Percentiles rank a stretch among this genome's conserved stretches.
phyloP scores from a whole-genome alignment of 2,113 vertebrate genomes.

The Hippotragus niger region DNA sequence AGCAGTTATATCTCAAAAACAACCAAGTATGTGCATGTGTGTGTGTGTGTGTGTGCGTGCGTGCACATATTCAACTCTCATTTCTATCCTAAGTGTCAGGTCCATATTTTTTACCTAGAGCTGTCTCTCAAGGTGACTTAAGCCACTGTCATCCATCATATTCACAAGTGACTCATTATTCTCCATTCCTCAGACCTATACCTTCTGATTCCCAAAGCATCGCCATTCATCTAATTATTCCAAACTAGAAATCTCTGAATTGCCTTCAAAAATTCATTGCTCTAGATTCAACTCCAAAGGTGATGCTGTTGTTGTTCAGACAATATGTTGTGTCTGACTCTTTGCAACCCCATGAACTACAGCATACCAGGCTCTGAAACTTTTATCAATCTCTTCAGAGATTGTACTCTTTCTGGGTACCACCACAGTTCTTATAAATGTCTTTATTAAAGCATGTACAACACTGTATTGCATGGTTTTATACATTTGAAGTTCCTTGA shows the following conservation, averaged over 20 bases:
- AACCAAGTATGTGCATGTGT: neutral
- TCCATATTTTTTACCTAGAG: neutral
- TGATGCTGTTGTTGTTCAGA: neutral
- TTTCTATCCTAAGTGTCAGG: neutral
- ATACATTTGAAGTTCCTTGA: neutral
- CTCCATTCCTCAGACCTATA: neutral
- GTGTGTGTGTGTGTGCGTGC: neutral
- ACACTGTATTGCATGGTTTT: neutral
- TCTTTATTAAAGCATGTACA: neutral
- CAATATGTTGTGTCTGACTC: neutral
- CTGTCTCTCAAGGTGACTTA: neutral
- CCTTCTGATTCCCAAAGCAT: neutral
- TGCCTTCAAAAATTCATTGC: neutral
- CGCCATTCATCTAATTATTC: neutral
- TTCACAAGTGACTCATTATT: neutral
- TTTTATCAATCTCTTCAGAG: neutral
- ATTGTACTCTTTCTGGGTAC: neutral
- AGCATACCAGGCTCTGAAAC: neutral
- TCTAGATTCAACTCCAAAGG: neutral
- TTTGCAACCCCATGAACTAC: neutral
- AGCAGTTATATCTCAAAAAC: neutral
- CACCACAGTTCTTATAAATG: neutral
- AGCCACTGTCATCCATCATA: neutral
- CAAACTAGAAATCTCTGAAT: neutral
- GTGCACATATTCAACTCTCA: neutral